phyloP scores from a whole-genome alignment of 2,888 invertebrate genomes.

The Sympetrum striolatum region DNA sequence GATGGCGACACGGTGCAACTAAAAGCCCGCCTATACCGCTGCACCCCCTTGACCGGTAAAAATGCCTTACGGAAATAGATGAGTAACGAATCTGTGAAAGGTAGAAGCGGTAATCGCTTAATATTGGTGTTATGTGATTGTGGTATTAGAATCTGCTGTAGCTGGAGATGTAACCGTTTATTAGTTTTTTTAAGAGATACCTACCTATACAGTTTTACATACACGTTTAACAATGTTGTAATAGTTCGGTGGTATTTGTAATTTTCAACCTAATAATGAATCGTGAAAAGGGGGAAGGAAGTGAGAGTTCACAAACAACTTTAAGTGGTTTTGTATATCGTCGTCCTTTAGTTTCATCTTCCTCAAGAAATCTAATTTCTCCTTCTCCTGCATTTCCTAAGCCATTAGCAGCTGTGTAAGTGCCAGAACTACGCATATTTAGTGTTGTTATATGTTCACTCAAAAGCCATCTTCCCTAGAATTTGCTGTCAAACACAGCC shows the following conservation, averaged over 20 bases:
- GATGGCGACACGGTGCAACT: no score
- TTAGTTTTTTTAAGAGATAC: no score
- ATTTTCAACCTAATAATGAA: neutral
- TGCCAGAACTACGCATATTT: neutral
- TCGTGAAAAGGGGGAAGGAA: neutral
- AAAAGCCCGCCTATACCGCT: no score
- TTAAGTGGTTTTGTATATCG: slow-evolving; percentile 19
- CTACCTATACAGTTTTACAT: no score
- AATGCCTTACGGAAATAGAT: no score
- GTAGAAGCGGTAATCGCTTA: no score
- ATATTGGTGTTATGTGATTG: no score
- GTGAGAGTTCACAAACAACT: neutral
- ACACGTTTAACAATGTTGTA: neutral
- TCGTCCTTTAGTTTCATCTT: neutral
- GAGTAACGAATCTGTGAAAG: no score
- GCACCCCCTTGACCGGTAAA: no score
- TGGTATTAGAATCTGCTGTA: no score
- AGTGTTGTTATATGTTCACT: neutral
- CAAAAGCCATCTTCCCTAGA: neutral
- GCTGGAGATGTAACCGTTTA: no score
- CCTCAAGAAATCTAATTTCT: neutral
- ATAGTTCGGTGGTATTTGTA: neutral
- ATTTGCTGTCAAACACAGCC: neutral
- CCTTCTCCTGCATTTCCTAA: neutral
- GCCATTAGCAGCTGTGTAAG: neutral